A percentile compares a stretch with the other conserved stretches of the same genome.
phyloP scores from a whole-genome alignment of 2,113 vertebrate species.

The Lanius collurio region DNA sequence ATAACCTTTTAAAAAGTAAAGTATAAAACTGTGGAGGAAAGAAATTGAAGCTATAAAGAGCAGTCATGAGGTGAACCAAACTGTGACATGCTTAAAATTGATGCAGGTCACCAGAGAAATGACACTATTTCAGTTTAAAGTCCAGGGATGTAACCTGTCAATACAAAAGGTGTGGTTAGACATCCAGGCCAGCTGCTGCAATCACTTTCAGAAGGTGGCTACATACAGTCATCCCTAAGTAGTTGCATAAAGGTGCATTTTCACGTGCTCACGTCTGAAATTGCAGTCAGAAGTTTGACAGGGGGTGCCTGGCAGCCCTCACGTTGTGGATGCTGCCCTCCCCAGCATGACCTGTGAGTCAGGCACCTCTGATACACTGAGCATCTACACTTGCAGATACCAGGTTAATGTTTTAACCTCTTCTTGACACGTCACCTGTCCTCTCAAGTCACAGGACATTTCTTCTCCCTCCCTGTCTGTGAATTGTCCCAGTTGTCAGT shows the following conservation, averaged over 20 bases:
- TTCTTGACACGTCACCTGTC: not conserved
- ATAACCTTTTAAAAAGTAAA: not conserved
- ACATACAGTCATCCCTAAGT: not conserved
- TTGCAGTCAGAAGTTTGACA: not conserved
- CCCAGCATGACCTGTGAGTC: too few relatives aligned
- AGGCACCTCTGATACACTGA: accelerated
- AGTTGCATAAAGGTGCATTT: not conserved
- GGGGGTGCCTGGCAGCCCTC: accelerated
- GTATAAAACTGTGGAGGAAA: not conserved
- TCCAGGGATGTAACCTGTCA: not conserved
- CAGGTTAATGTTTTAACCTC: not conserved
- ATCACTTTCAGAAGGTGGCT: not conserved
- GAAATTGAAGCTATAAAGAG: not conserved
- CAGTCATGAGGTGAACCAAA: not conserved
- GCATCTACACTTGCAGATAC: not conserved
- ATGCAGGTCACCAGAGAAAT: not conserved
- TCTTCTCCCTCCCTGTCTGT: not conserved
- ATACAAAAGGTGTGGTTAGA: not conserved
- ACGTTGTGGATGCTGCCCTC: accelerated
- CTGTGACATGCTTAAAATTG: not conserved
- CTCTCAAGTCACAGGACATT: not conserved
- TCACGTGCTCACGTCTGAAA: accelerated
- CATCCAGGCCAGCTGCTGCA: not conserved
- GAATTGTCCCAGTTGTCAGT: not conserved
- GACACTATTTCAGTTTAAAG: not conserved